Evolutionary conservation across 2,113 vertebrate genomes (phyloP), one percentile per base, ranked within the genome.

Genomic region (Cottus gobio): DNA sequence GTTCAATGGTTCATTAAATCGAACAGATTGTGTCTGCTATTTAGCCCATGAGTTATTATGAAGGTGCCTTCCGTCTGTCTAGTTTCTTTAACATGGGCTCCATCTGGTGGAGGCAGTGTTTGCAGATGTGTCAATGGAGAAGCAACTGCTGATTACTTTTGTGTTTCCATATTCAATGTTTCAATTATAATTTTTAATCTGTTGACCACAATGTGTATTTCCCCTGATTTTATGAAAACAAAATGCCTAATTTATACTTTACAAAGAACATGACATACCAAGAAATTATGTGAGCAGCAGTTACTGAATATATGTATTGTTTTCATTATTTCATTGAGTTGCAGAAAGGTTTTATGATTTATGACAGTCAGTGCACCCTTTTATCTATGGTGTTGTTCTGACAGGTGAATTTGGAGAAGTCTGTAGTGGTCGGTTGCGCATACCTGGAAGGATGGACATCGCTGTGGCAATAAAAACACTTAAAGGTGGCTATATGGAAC

Each of bases 341-440:
- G 24, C 31, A 11, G 15, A 48, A n/a, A 34, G 7, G 4, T 77
- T 26, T 16, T 18, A 12, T 15, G 16, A 65, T 52, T 50, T 10
- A n/a, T 18, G 34, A 44, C 48, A 66, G 50, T 48, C 11, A 20
- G 31, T 26, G 7, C 16, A 30, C 5, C 12, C 9, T 36, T 13
- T 39, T 26, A 4, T 18, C 28, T 2, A 2, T 61, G 30, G 5
- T 62, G 42, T 69, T 54, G 26, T 56, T 75, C 52, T 56, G 34
- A 67, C 62, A 99, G 98, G 98, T 80, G 98, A 99, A 92, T 99
- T 99, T 95, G 98, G 97, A 86, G 98, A 99, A 91, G 98, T 99
- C 1, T 99, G 98, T 67, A 97, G 98, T 73, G 98, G 98, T 2
- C 95, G 96, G 30, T 91, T 99, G 89, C 97, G 96, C 83, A 95